These are phyloP conservation scores for Meiosimyza platycephala DNA, from an alignment of 2,888 invertebrate genomes.

Conservation along the genomic window DNA sequence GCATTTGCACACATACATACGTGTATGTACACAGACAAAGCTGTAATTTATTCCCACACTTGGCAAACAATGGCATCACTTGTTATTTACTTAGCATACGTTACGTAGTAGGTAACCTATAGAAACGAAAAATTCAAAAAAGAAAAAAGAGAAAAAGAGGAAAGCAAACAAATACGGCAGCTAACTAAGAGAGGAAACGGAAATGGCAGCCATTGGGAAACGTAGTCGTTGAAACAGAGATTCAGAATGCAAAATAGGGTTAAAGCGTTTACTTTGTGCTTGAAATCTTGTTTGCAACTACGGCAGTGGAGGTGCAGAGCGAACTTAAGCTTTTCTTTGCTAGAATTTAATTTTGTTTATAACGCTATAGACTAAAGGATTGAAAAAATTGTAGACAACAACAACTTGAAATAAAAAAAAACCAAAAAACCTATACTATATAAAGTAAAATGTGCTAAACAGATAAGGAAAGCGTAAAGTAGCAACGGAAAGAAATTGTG, in stretches of 20 bases:
- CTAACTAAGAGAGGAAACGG: constrained; percentile 20
- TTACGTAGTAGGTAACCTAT: constrained; percentile 3
- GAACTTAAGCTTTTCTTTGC: not conserved
- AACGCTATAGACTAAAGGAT: no score
- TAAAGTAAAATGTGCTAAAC: not conserved
- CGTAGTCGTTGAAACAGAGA: not conserved
- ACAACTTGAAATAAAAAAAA: not conserved
- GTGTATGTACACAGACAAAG: no score
- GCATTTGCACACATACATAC: no score
- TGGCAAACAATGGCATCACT: constrained; percentile 22
- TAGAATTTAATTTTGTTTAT: constrained; percentile 29
- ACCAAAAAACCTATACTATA: not conserved
- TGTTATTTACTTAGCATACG: constrained; percentile 31
- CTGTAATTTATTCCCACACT: constrained; percentile 29
- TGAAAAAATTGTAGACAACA: constrained; percentile 12
- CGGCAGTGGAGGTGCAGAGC: not conserved
- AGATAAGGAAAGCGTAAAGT: not conserved
- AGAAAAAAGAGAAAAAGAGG: not conserved
- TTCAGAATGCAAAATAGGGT: constrained; percentile 8
- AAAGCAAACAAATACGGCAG: constrained; percentile 8
- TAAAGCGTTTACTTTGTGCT: constrained; percentile 6
- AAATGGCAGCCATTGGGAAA: constrained; percentile 25
- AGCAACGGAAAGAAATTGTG: constrained; percentile 11
- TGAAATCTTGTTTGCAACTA: constrained; percentile 27
- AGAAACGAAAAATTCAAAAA: not conserved